Conservation (phyloP, 1,140 invertebrate species). For the Diachasmimorpha longicaudata region DNA sequence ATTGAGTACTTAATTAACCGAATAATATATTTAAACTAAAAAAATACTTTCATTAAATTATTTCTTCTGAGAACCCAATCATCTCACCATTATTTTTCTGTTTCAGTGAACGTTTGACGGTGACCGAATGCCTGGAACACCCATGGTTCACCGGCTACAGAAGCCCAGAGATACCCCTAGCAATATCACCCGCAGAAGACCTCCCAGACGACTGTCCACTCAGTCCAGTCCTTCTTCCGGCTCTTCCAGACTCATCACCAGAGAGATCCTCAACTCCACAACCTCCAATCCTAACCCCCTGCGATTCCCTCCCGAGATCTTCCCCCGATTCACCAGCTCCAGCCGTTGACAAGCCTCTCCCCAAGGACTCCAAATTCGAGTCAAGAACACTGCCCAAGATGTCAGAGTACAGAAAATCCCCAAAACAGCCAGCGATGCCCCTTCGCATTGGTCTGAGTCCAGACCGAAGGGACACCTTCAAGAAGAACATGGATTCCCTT, state of each 20-base stretch:
- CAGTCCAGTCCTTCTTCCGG: background rate
- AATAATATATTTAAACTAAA: no score
- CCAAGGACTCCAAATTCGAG: background rate
- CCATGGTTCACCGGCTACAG: constrained; percentile 64
- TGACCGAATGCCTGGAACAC: constrained; percentile 69
- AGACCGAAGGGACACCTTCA: constrained; percentile 60
- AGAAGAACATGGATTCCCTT: constrained; percentile 60
- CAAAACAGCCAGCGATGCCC: constrained; percentile 25
- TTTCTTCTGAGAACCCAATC: no score
- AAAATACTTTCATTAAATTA: no score
- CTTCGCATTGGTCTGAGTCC: constrained; percentile 54
- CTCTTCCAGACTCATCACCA: background rate
- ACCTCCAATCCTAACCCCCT: constrained; percentile 2
- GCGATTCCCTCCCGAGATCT: background rate
- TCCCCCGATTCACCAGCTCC: background rate
- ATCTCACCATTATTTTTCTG: constrained; percentile 38
- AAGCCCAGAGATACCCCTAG: constrained; percentile 36
- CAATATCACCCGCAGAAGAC: constrained; percentile 5
- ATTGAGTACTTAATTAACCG: no score
- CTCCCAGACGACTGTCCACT: background rate
- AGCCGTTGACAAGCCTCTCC: background rate
- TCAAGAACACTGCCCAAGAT: background rate
- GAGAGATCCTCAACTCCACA: constrained; percentile 26
- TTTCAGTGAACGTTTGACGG: constrained; percentile 68
- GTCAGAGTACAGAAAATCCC: background rate